phyloP scores from a whole-genome alignment of 2,888 invertebrate species.

The Drosophila quinaria region DNA sequence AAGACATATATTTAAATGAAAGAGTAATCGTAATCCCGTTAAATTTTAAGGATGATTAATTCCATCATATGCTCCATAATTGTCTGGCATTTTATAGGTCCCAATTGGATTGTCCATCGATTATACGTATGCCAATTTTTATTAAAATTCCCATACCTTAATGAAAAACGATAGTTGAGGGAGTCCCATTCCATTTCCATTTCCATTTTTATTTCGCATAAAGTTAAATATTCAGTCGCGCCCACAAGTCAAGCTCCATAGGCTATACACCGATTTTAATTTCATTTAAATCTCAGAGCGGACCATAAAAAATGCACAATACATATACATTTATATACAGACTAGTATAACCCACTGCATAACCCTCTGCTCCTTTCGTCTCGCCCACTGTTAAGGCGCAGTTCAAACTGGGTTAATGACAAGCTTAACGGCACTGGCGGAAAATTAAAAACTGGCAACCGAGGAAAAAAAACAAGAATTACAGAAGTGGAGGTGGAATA shows the following conservation, averaged over 20 bases:
- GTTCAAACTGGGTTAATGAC: slow-evolving; percentile 81
- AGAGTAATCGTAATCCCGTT: slow-evolving; percentile 1
- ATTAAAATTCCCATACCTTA: slow-evolving; percentile 46
- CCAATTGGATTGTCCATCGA: slow-evolving; percentile 48
- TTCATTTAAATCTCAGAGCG: slow-evolving; percentile 69
- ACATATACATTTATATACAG: slow-evolving; percentile 15
- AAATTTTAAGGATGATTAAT: slow-evolving; percentile 10
- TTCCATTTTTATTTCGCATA: slow-evolving; percentile 52
- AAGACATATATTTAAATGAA: neutral
- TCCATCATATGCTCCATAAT: slow-evolving; percentile 1
- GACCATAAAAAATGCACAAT: slow-evolving; percentile 59
- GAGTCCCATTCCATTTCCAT: slow-evolving; percentile 15
- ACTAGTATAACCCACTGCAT: slow-evolving; percentile 15
- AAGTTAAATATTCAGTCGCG: slow-evolving; percentile 68
- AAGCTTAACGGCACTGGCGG: slow-evolving; percentile 74
- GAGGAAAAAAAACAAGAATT: slow-evolving; percentile 18
- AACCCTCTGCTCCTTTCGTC: slow-evolving; percentile 12
- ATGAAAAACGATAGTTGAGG: slow-evolving; percentile 62
- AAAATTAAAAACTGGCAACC: slow-evolving; percentile 66
- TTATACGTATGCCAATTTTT: slow-evolving; percentile 55
- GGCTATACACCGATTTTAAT: slow-evolving; percentile 60
- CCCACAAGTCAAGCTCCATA: slow-evolving; percentile 65
- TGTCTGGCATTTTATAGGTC: slow-evolving; percentile 4
- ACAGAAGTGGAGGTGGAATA: slow-evolving; percentile 20
- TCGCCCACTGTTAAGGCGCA: slow-evolving; percentile 16